These are phyloP conservation scores for Aphis gossypii DNA, from an alignment of 1,140 invertebrate species.

Conservation along the genomic window DNA sequence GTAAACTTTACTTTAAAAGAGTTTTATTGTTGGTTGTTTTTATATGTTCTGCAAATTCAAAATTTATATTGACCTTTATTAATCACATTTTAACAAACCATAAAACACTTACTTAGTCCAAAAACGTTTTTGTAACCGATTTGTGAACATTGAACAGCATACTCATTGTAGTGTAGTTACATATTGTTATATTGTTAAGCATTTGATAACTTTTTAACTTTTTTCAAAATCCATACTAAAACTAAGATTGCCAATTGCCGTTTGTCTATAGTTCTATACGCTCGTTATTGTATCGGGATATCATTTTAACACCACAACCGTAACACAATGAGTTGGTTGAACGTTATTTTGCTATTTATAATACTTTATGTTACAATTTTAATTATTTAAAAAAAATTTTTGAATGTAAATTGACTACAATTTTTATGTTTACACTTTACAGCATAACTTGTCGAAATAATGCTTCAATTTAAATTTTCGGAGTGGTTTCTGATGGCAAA, in stretches of 20 bases:
- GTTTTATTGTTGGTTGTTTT: too few species aligned
- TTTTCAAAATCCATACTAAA: conserved; percentile 78
- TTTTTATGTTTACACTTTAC: too few species aligned
- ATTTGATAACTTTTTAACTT: conserved; percentile 56
- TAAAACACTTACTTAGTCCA: not conserved
- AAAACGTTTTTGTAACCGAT: not conserved
- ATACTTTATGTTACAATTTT: not conserved
- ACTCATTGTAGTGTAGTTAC: too few species aligned
- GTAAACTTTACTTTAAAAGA: too few species aligned
- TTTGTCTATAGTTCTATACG: conserved; percentile 80
- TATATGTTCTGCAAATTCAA: not conserved
- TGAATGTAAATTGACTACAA: not conserved
- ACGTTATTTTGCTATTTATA: not conserved
- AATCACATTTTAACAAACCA: not conserved
- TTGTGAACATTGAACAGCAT: too few species aligned
- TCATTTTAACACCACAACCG: conserved; percentile 88
- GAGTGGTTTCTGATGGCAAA: too few species aligned
- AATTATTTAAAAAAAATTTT: not conserved
- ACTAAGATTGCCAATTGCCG: conserved; percentile 77
- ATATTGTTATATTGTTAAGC: not conserved
- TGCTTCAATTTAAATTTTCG: too few species aligned
- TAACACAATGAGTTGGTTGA: conserved; percentile 65
- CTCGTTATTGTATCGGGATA: conserved; percentile 84
- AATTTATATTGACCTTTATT: not conserved
- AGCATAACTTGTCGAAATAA: too few species aligned